Conservation (phyloP, 2,113 vertebrate genomes). For the Tychaedon coryphoeus region DNA sequence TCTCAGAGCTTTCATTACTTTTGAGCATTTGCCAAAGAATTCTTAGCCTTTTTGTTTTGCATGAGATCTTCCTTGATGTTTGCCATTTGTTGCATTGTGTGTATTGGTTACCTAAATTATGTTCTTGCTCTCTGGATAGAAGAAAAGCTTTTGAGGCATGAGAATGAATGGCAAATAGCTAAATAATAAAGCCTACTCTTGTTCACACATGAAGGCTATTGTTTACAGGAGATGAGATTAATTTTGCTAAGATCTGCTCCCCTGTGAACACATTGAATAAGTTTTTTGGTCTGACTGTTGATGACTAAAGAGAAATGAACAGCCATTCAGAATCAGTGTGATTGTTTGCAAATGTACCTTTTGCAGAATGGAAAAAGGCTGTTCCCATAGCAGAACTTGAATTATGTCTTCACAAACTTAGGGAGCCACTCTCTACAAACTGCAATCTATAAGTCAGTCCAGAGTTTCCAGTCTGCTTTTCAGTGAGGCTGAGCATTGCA, state of each 20-base stretch:
- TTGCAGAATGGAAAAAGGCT: not conserved
- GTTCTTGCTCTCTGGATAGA: not conserved
- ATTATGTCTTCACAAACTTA: not conserved
- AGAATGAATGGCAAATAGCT: not conserved
- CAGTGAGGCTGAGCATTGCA: not conserved
- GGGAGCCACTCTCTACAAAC: not conserved
- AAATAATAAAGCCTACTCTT: not conserved
- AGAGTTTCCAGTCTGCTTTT: not conserved
- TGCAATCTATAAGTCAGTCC: not conserved
- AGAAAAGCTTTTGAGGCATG: not conserved
- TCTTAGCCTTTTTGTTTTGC: not conserved
- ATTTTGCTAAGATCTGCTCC: not conserved
- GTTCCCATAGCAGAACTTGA: not conserved
- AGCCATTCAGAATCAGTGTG: not conserved
- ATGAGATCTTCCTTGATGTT: not conserved
- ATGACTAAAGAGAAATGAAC: not conserved
- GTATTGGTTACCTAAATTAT: not conserved
- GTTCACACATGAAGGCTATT: not conserved
- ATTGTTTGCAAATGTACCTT: not conserved
- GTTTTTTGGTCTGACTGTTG: not conserved
- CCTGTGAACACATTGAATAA: not conserved
- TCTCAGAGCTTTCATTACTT: conserved; percentile 5
- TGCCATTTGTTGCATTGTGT: not conserved
- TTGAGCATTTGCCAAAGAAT: not conserved
- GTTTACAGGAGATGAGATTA: conserved; percentile 8